Percentiles rank a stretch among this genome's conserved stretches.
phyloP scores from a whole-genome alignment of 2,888 invertebrate genomes.

The Schizotus pectinicornis region DNA sequence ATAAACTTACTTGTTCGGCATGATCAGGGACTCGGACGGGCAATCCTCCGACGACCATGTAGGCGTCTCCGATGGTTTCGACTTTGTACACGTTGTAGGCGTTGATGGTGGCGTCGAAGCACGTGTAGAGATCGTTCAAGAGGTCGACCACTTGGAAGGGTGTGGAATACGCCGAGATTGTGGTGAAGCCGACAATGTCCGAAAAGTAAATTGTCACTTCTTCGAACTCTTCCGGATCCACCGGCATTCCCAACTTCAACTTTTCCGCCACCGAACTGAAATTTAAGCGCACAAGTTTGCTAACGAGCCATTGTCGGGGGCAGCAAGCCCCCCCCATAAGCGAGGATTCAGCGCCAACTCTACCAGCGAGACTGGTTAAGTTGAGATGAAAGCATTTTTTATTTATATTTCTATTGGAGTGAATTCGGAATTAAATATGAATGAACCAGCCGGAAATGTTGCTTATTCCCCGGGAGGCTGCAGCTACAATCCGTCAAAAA shows the following conservation, averaged over 20 bases:
- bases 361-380: too few species aligned
- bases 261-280: slow-evolving; percentile 90
- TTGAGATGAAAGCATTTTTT: too few species aligned
- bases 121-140: slow-evolving; percentile 90
- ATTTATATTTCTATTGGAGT: too few species aligned
- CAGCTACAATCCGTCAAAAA: too few species aligned
- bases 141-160: slow-evolving; percentile 89
- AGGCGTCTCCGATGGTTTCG: slow-evolving; percentile 94
- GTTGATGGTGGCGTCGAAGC: slow-evolving; percentile 92
- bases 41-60: slow-evolving; percentile 92
- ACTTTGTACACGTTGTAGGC: slow-evolving; percentile 92
- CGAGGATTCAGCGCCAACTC: too few species aligned
- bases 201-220: slow-evolving; percentile 94
- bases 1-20: slow-evolving; percentile 66
- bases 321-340: too few species aligned
- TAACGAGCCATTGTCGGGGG: neutral
- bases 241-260: slow-evolving; percentile 85
- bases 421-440: too few species aligned
- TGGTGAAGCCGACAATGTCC: slow-evolving; percentile 94
- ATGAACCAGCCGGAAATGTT: too few species aligned
- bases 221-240: slow-evolving; percentile 91
- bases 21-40: slow-evolving; percentile 80
- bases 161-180: slow-evolving; percentile 89
- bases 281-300: slow-evolving; percentile 17
- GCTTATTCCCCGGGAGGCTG: too few species aligned